A percentile compares a stretch with the other conserved stretches of the same genome.
Conservation (phyloP, 2,797 vertebrate genomes). For the Amniataba percoides region DNA sequence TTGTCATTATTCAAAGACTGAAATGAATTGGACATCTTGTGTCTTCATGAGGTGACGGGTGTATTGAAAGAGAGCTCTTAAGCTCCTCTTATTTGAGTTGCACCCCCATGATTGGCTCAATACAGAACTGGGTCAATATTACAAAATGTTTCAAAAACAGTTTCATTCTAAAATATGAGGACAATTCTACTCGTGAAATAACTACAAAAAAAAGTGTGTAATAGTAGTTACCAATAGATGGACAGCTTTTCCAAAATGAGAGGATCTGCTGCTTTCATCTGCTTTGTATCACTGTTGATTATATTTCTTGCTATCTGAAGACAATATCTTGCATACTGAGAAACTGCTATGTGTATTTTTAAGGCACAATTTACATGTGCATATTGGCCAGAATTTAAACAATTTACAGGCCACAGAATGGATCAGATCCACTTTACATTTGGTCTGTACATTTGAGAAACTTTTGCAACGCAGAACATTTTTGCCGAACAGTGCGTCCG, state of each 20-base stretch:
- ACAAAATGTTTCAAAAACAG: slow-evolving; percentile 3
- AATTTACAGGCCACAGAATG: too few relatives aligned
- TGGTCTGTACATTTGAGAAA: too few relatives aligned
- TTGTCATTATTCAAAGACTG: slow-evolving; percentile 27
- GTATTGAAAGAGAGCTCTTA: too few relatives aligned
- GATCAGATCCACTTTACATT: too few relatives aligned
- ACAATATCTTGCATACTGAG: not conserved
- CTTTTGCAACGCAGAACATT: too few relatives aligned
- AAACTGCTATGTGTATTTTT: not conserved
- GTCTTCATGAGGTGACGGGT: slow-evolving; percentile 23
- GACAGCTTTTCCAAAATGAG: not conserved
- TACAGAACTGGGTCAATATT: not conserved
- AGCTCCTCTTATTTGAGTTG: slow-evolving; percentile 16
- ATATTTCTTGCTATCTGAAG: not conserved
- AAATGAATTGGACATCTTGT: slow-evolving; percentile 21
- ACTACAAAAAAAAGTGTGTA: not conserved
- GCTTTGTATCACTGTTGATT: not conserved
- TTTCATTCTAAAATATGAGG: not conserved
- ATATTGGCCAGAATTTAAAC: too few relatives aligned
- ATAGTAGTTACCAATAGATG: too few relatives aligned
- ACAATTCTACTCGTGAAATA: not conserved
- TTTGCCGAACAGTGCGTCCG: too few relatives aligned
- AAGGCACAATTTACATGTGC: too few relatives aligned
- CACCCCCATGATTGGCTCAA: not conserved
- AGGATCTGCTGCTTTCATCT: not conserved